phyloP scores from a whole-genome alignment of 2,113 vertebrate species.

The Pelmatolapia mariae region DNA sequence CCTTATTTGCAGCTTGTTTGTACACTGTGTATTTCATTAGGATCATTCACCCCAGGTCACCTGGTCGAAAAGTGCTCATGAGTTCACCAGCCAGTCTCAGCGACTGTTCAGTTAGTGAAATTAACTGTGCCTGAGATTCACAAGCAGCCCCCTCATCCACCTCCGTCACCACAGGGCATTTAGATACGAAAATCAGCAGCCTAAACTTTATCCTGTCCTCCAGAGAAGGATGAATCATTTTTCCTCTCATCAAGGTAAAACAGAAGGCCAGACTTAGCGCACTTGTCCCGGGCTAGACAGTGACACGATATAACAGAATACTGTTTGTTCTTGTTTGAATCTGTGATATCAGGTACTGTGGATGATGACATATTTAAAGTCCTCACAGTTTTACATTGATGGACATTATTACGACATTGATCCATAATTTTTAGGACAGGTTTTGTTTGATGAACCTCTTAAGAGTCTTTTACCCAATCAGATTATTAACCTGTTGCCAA shows the following conservation, averaged over 20 bases:
- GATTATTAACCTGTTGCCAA: too few relatives aligned
- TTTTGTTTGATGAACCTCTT: too few relatives aligned
- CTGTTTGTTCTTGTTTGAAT: too few relatives aligned
- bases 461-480: too few relatives aligned
- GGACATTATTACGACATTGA: too few relatives aligned
- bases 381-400: too few relatives aligned
- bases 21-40: neutral
- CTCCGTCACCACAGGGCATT: slow-evolving; percentile 18
- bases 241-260: neutral
- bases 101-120: neutral
- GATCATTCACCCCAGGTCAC: neutral
- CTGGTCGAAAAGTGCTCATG: neutral
- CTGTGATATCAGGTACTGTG: too few relatives aligned
- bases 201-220: slow-evolving; percentile 31
- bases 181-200: slow-evolving; percentile 35
- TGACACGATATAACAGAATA: too few relatives aligned
- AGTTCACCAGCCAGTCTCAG: neutral
- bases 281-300: too few relatives aligned
- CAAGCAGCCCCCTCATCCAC: neutral
- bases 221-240: neutral
- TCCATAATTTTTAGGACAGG: too few relatives aligned
- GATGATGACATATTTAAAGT: too few relatives aligned
- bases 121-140: slow-evolving; percentile 35
- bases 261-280: too few relatives aligned
- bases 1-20: neutral